Evolutionary conservation across 2,797 vertebrate genomes (phyloP), one percentile per base, ranked within the genome.

Genomic region (Chanos chanos): DNA sequence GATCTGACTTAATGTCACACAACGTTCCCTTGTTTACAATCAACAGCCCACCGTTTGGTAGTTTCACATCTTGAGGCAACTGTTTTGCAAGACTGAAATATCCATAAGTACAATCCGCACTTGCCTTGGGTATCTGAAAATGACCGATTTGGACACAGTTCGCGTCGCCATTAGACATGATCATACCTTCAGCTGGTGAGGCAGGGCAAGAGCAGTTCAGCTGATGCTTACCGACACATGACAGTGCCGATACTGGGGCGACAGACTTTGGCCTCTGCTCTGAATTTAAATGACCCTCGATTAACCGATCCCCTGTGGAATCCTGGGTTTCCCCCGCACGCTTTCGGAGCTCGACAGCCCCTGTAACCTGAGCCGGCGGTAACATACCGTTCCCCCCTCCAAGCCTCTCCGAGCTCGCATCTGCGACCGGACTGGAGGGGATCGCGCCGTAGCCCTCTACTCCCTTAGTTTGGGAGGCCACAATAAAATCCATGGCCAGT

Each of bases 11-110:
- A 37, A 40, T 53, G 67, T 78, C 70, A 37, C 70, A 28, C 51
- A 77, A 22, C 13, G 53, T 39, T 16, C 37, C 58, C 4, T 15
- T 33, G 61, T 66, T 67, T 24, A 73, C 55, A 6, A 82, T 58
- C 66, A 85, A 74, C 2, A 86, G 70, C 31, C 80, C 87, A 0
- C 86, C 85, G 54, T 89, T 89, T 18, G 80, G 74, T 8, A 85
- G 36, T 60, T 72, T 81, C 40, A 60, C 49, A 4, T 64, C 70
- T n/a, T 64, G 34, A 8, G 49, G 34, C 15, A 15, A 41, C 10
- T 39, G 65, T 39, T 54, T 43, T 27, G 9, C 3, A 0, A 30
- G 9, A 22, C 41, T 3, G 28, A 59, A n/a, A 15, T 43, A 25
- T 33, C 22, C 39, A 4, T 25, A 52, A 0, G 31, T 3, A 1